These are phyloP conservation scores for Ariolimax columbianus DNA, from an alignment of 2,888 invertebrate species.

Conservation along the genomic window DNA sequence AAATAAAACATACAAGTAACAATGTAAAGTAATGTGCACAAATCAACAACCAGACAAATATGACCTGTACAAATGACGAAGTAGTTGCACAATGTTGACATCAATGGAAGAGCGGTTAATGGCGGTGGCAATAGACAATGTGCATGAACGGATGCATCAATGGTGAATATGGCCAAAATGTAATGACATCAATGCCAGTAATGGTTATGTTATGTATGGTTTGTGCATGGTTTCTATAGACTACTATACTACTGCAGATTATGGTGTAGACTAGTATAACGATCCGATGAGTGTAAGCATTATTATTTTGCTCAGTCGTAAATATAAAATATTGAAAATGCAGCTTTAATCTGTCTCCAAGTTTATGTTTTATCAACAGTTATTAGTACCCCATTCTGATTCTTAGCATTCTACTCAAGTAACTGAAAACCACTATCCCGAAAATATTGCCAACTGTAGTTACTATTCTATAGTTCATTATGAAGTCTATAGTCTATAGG, in stretches of 20 bases:
- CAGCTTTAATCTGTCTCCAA: conserved; percentile 22
- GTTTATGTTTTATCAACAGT: too few relatives aligned
- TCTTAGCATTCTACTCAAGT: not conserved
- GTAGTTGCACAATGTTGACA: conserved; percentile 46
- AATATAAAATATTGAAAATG: conserved; percentile 6
- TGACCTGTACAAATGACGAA: conserved; percentile 31
- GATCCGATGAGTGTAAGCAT: not conserved
- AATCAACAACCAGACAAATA: conserved; percentile 8
- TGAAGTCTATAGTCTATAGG: too few relatives aligned
- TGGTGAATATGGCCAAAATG: conserved; percentile 36
- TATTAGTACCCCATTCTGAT: too few relatives aligned
- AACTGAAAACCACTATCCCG: not conserved
- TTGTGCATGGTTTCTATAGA: conserved; percentile 24
- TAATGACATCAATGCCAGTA: conserved; percentile 25
- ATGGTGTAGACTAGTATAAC: not conserved
- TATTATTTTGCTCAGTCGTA: not conserved
- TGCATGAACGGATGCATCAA: conserved; percentile 47
- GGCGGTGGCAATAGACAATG: conserved; percentile 41
- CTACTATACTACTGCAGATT: not conserved
- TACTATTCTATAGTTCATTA: not conserved
- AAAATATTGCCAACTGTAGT: not conserved
- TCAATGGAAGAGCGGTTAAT: conserved; percentile 42
- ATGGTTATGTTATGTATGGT: conserved; percentile 34
- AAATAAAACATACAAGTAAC: too few relatives aligned
- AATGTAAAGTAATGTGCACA: not conserved